Evolutionary conservation across 2,113 vertebrate species (phyloP).

Genomic region (Callocephalon fimbriatum): DNA sequence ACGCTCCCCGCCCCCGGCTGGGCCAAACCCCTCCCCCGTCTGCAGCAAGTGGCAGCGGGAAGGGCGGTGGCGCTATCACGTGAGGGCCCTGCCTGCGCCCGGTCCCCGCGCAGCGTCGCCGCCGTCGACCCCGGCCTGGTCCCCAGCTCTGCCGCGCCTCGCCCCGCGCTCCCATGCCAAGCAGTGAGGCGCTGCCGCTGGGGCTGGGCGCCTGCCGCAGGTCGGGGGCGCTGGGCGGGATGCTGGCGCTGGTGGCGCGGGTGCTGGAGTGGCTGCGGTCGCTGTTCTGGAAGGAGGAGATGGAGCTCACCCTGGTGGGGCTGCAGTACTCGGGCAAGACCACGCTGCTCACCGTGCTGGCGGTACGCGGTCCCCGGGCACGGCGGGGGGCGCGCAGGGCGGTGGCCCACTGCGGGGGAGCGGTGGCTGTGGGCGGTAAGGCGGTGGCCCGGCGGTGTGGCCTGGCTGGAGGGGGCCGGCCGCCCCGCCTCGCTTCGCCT

Average conservation of each 20-base stretch:
- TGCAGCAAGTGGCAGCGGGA: background rate
- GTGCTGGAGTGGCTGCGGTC: constrained; percentile 89
- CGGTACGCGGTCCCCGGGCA: background rate
- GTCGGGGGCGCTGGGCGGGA: constrained; percentile 53
- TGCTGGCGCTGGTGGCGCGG: constrained; percentile 86
- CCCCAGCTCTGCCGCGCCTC: no score
- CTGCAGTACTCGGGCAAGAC: constrained; percentile 92
- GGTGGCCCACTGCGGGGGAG: background rate
- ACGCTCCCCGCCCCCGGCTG: background rate
- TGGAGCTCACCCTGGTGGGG: constrained; percentile 90
- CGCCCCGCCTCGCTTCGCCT: background rate
- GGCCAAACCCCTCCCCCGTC: background rate
- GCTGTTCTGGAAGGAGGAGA: constrained; percentile 91
- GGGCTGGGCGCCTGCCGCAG: constrained; percentile 10
- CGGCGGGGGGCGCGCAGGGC: background rate
- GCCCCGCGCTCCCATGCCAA: background rate
- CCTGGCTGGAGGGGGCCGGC: background rate
- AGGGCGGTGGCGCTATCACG: constrained; percentile 9
- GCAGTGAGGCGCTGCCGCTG: constrained; percentile 11
- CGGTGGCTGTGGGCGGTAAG: background rate
- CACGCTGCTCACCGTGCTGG: constrained; percentile 90
- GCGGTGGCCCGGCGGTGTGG: background rate
- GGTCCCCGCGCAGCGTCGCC: background rate
- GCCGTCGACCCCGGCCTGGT: background rate
- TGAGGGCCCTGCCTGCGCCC: background rate